Base-by-base conservation (phyloP, 2,888 invertebrate species). In the Eledone cirrhosa region DNA sequence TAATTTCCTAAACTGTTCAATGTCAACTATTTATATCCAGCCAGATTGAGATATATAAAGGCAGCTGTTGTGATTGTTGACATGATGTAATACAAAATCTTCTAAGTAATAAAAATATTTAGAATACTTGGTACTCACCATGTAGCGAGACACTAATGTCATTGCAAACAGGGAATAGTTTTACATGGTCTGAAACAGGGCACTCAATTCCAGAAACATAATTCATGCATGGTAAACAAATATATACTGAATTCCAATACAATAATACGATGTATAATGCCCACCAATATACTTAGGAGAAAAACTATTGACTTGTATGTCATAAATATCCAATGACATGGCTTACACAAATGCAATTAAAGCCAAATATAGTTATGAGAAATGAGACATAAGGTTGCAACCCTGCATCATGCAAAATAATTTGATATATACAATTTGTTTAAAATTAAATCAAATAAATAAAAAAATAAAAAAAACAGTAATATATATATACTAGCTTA, bases 91-190 rank as follows among this genome's bases (percentile, higher is more conserved):
- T 8, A n/a, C 33, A 72, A 63, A 63, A 72, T 22, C 27, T 67
- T 27, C 31, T 72, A 72, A 33, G 33, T 33, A n/a, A 72, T 33
- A 72, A 72, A 31, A 72, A 72, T 72, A 72, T 72, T 72, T 72
- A 72, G 69, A 72, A 72, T 72, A 41, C 33, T 72, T 72, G 69
- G 69, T 72, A 72, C 69, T 72, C 69, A 72, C 69, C 69, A 72
- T 72, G 67, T 29, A 67, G 69, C 41, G 69, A 33, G 69, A 72
- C 69, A 33, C 69, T 72, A 72, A 72, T 72, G 69, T 72, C 41
- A 33, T 33, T 33, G 69, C 69, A 72, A 22, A 72, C 69, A 33
- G 69, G 33, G 69, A 41, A 72, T 72, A 72, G 69, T 33, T 33
- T 67, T 41, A 72, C 41, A 41, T 41, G 29, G 69, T 72, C 69